Evolutionary conservation across 2,113 vertebrate genomes (phyloP), one percentile per base, ranked within the genome.

Genomic region (Microtus ochrogaster): DNA sequence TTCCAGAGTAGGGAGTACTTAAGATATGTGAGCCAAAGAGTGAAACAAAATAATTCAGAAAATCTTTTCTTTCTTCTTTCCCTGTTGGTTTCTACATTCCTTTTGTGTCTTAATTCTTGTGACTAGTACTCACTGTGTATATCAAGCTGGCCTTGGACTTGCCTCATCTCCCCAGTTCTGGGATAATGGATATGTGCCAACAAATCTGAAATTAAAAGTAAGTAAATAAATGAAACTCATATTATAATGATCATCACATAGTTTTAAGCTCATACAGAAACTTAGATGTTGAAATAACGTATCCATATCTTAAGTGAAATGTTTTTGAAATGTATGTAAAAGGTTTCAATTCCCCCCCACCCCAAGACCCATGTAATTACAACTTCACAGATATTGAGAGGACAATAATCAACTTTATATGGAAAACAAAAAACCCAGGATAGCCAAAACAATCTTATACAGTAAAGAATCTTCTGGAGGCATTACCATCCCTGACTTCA

Each of bases 241-340:
- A 88, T 63, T 79, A 7, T 79, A 73, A 41, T 39, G 90, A 96
- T 81, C 89, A 95, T 66, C 26, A 77, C 28, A 90, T 17, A 44
- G 5, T 55, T 68, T 83, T 74, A 21, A 66, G 79, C 14, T 72
- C 17, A 30, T 19, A 3, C 9, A 63, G 26, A n/a, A 81, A 22
- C 66, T 79, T 66, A 63, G 36, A 33, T 76, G 49, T 61, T 87
- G 76, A 74, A 89, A 49, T 33, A 72, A 63, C 47, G 44, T 65
- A 58, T 61, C 21, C 14, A 89, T 49, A 55, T 77, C 87, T 95
- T 89, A 85, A 88, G 11, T 79, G 85, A 92, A 92, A 96, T 68
- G 33, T 36, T 61, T 63, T 36, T 63, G 7, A 36, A 93, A 89
- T 33, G 22, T 30, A 86, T 72, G 85, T 86, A 65, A 94, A 92